Base-by-base conservation (phyloP, 2,113 vertebrate species). In the Melanostigma gelatinosum region DNA sequence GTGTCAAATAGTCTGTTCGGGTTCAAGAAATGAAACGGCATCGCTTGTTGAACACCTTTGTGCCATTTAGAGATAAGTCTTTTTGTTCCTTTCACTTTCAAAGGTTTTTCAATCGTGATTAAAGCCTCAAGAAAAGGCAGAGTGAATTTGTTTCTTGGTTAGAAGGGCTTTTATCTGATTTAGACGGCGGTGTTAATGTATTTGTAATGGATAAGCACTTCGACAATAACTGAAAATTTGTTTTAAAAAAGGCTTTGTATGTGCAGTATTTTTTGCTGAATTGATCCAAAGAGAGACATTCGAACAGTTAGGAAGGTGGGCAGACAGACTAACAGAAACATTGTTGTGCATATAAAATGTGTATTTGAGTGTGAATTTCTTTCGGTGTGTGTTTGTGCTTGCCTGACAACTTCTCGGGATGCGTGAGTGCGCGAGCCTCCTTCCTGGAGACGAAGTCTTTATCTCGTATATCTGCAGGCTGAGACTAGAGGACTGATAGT, bases 391-490 rank as follows among this genome's bases (percentile, higher is more conserved):
- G 84, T 77, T 78, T 83, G 58, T 81, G 82, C 72, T 68, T 75
- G 81, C 48, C 70, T 78, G 84, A 52, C 66, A 73, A 52, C 52
- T 58, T 69, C 52, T 67, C 1, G 0, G 8, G 57, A 44, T 79
- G 65, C 12, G 44, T 85, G 79, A 78, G 78, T 79, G 71, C 77
- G 63, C 11, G 4, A 79, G 60, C 66, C 75, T 73, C 65, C 75
- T 84, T 87, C 75, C 89, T 82, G 74, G 55, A 84, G 80, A 89
- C 77, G 32, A 68, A 75, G 81, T 61, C 72, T 92, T 94, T 93
- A 95, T 94, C 92, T 89, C 69, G 3, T 77, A 93, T 93, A 93
- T 93, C 94, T 94, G 72, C 91, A 93, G 88, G 90, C 91, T 75
- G 72, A 89, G 88, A 86, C 91, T 79, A 84, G 82, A 87, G 90